These are phyloP conservation scores for Berghia stephanieae DNA, from an alignment of 1,140 invertebrate genomes.

Conservation along the genomic window DNA sequence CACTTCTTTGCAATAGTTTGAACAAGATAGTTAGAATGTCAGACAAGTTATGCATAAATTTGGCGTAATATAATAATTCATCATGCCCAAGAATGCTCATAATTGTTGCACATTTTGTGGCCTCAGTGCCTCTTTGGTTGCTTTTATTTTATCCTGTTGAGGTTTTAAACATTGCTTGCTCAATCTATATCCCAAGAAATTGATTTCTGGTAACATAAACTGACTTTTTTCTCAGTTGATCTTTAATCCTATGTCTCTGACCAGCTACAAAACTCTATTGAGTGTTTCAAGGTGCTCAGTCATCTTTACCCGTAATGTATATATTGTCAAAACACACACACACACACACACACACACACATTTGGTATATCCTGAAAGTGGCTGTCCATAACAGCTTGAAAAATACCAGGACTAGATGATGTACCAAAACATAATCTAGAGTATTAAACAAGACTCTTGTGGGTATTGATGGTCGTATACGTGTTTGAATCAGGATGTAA, in stretches of 20 bases:
- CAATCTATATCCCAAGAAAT: no score
- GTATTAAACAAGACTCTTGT: no score
- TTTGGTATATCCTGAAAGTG: background rate
- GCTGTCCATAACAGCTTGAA: no score
- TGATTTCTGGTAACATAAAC: background rate
- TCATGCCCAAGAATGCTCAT: slow-evolving; percentile 4
- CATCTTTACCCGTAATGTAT: no score
- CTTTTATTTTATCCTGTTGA: background rate
- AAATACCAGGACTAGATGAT: no score
- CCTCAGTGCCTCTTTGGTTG: background rate
- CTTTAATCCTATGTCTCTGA: background rate
- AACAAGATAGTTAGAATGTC: slow-evolving; percentile 21
- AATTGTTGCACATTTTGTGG: slow-evolving; percentile 11
- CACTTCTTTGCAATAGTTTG: slow-evolving; percentile 1
- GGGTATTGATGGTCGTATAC: slow-evolving; percentile 36
- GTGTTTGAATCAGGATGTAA: slow-evolving; percentile 44
- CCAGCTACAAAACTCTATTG: slow-evolving; percentile 29
- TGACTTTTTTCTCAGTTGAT: slow-evolving; percentile 8
- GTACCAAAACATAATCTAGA: no score
- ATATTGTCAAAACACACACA: slow-evolving; percentile 22
- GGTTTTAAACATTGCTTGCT: slow-evolving; percentile 15
- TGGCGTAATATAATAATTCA: slow-evolving; percentile 38
- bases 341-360: no score
- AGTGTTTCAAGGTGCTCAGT: no score
- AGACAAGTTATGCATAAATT: slow-evolving; percentile 30